Evolutionary conservation across 2,113 vertebrate species (phyloP).

Genomic region (Etia nguti): DNA sequence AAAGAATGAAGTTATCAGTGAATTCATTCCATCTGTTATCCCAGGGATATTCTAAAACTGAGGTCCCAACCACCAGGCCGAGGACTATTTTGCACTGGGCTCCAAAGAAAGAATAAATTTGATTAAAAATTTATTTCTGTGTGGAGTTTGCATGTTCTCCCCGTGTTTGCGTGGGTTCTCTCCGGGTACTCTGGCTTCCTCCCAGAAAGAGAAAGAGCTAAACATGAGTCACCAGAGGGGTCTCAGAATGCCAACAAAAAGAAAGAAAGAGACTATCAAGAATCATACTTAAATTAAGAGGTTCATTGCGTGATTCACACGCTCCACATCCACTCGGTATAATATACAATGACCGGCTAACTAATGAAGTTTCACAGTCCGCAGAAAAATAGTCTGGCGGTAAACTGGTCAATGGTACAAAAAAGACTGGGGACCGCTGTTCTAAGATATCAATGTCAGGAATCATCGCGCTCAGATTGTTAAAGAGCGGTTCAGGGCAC

Average conservation of each 20-base stretch:
- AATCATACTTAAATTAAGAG: not conserved
- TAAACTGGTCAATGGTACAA: not conserved
- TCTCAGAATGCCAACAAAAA: not conserved
- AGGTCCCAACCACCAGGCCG: not conserved
- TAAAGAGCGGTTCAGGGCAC: accelerated
- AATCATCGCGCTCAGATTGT: not conserved
- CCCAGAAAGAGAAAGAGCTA: not conserved
- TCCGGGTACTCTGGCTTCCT: accelerated
- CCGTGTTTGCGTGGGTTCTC: not conserved
- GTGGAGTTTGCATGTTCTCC: not conserved
- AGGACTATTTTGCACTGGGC: not conserved
- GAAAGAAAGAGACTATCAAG: not conserved
- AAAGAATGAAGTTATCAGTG: not conserved
- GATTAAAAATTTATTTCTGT: not conserved
- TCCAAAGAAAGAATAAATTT: not conserved
- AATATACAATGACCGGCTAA: not conserved
- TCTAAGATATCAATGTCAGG: not conserved
- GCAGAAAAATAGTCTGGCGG: not conserved
- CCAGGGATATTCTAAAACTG: not conserved
- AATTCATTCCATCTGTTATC: too few relatives aligned
- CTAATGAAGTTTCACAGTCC: not conserved
- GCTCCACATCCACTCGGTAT: accelerated
- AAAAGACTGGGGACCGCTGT: not conserved
- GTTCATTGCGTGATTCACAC: not conserved
- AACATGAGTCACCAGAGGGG: not conserved